Evolutionary conservation across 2,888 invertebrate species (phyloP), one percentile per base, ranked within the genome.

Genomic region (Nesidiocoris tenuis): DNA sequence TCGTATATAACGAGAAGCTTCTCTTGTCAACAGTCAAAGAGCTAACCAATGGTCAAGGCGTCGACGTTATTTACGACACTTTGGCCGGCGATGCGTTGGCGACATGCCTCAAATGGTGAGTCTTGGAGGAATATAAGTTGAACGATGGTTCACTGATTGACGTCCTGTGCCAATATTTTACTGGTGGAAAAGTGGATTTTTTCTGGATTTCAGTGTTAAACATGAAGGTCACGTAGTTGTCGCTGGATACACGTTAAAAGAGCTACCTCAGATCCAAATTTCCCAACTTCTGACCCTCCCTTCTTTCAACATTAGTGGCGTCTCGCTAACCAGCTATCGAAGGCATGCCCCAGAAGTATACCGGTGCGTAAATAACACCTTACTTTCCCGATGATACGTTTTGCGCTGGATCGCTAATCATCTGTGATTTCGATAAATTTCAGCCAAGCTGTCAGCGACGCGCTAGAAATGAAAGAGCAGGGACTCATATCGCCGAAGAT

Each of bases 1-100:
- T 90, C 2, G 87, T 87, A 80, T 89, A 87, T 80, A 85, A 85
- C 71, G 84, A 86, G 54, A 85, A 85, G 74, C 87, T 87, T 76
- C 81, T 87, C 65, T 80, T 86, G 21, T 86, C 87, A 77, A 84
- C 86, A 80, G 86, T 90, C 17, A 83, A 86, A 74, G 86, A 87
- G 76, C 83, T 87, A 54, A 89, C 89, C 0, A 84, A 85, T 0
- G 87, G 87, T 12, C 84, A 86, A 81, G 88, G 88, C n/a, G 89
- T 88, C 0, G 84, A 87, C 81, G 83, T 88, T n/a, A 86, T 90
- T 9, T 88, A 90, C 81, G 90, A 90, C 82, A 88, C 88, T 17
- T 87, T 88, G 18, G 89, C 89, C 54, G 89, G 89, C 19, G 84
- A 88, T 70, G 83, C 87, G 78, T 87, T 90, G 78, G 25, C 7